Evolutionary conservation across 2,113 vertebrate species (phyloP), one percentile per base, ranked within the genome.

Genomic region (Austrofundulus limnaeus): DNA sequence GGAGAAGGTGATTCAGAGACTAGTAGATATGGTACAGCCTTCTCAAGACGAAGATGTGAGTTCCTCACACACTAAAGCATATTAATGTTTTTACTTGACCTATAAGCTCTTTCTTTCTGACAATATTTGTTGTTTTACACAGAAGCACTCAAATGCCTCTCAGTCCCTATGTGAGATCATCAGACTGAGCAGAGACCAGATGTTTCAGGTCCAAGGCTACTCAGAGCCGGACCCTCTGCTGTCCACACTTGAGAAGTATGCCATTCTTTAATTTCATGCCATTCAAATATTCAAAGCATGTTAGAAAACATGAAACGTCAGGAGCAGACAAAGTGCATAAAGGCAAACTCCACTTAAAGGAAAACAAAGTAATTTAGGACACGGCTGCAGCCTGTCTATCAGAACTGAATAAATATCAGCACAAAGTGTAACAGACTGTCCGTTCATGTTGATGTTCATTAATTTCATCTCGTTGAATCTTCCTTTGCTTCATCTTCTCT

Each of bases 111-210:
- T 14, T 37, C 20, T 28, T 28, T 28, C 25, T 28, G 25, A 28
- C 3, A 28, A 4, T 9, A 6, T 24, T 34, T 61, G 10, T 17
- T 12, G 21, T 28, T 23, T 41, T 2, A 75, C 82, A 59, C 80
- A 99, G 97, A 94, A 96, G 61, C 97, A 98, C 91, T 98, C 97
- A 66, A 99, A 99, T 54, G 97, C 97, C 24, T 98, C 97, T 4
- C 97, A 99, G 85, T 98, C 97, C 1, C 94, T 99, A 73, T 98
- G 97, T 92, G 97, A 99, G 89, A 99, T 99, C 76, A 97, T 99
- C 82, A 94, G 97, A 61, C 92, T 99, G 71, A 98, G 97, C 91
- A 94, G 97, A 94, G 97, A 99, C 89, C 97, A 99, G 92, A 98
- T 98, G 95, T 91, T 98, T 63, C 97, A 98, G 88, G 93, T 98